Evolutionary conservation across 64 coral and sea anemone genomes (phyloP), one percentile per base, ranked within the genome.

Genomic region (Pocillopora damicornis): DNA sequence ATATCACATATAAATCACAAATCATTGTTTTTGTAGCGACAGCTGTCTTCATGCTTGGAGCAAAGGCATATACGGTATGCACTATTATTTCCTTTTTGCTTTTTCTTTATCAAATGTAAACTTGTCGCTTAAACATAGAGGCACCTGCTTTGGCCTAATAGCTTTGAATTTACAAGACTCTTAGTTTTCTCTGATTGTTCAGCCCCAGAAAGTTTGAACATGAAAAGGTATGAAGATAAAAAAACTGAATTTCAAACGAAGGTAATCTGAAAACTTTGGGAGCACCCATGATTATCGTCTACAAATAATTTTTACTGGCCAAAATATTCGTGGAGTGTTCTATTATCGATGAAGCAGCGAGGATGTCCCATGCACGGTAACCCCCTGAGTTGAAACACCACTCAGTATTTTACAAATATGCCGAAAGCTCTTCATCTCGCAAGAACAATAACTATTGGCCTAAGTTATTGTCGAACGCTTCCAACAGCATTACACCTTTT

Each of bases 1-100:
- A 83, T 83, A 83, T 83, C 10, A 18, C 61, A 18, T 83, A 83
- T 9, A 68, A 65, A 83, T 83, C 62, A 83, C 61, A 83, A 83
- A 83, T 83, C 80, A 83, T 22, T 68, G 36, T 83, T 64, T 61
- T 64, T 15, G 60, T 63, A 51, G 11, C 2, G 60, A 79, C 77
- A 79, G n/a, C 37, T 11, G 14, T 0, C 15, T 20, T 1, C 9
- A 11, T 68, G 61, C 34, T 63, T 22, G 61, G 36, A 66, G 67
- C n/a, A 22, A 83, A 58, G 14, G 23, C 77, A 61, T 51, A 51
- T 60, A 25, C 67, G 67, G 22, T 30, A 71, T 71, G 67, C 18
- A 4, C 8, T 2, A 51, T 51, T 7, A 51, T 51, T 51, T 51
- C 6, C 7, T 2, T 51, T 7, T 51, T 51, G 42, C 7, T 23